Base-by-base conservation (phyloP, 2,797 vertebrate species). In the Pangasius macronema region DNA sequence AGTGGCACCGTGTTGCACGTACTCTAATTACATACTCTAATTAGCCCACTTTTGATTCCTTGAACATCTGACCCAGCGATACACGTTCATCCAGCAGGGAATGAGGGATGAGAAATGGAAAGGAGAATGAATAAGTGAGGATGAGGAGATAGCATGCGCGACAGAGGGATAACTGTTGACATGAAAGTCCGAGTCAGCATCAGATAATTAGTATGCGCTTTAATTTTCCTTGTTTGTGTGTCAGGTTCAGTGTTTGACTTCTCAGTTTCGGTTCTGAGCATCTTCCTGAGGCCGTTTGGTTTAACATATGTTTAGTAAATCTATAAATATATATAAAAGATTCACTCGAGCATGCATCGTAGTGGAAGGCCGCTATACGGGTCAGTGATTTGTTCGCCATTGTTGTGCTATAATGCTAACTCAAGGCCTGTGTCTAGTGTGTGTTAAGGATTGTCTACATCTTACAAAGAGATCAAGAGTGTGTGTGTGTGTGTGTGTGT, bases 341-440 rank as follows among this genome's bases (percentile, higher is more conserved):
- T 36, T 57, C 16, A 1, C 27, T 57, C 77, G 36, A 2, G 4
- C 46, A 49, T 49, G 39, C 3, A 24, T 22, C 20, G 11, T 39
- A 51, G 39, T 33, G 36, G 59, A 88, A n/a, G 53, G 80, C 49
- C 24, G 33, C 14, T 94, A 92, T 93, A 83, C 94, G 92, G 94
- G 93, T 93, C 92, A 94, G 90, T 94, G 90, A 93, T 94, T 93
- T 94, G 92, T 46, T 75, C 1, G 6, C 46, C 13, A 7, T 51
- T 51, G 85, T 68, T 84, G 89, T 91, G 87, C 89, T 89, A 89
- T n/a, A 89, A 88, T 27, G 67, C 83, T 61, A 82, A 87, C 90
- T 86, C 86, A 86, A 85, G 89, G 90, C 81, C 8, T 59, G 67
- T 85, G 85, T 72, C 86, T 73, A 82, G 84, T 63, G 72, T 49